Base-by-base conservation (phyloP, 1,140 invertebrate species). In the Antheraea mylitta region DNA sequence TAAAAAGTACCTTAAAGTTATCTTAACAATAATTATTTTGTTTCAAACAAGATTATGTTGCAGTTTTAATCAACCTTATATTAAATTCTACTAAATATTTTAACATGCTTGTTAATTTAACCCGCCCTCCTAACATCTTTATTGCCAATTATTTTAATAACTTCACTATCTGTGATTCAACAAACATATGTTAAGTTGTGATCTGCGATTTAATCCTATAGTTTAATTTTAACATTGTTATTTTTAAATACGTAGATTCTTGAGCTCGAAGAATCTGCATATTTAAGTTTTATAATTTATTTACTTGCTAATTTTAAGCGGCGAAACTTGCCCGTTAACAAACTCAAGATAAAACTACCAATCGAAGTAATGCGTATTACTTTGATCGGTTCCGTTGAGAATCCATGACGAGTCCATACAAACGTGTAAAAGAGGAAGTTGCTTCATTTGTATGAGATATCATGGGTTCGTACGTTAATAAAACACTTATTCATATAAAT, bases 131-230 rank as follows among this genome's bases (percentile, higher is more conserved):
- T 75, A 79, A 18, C 58, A 76, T 71, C 67, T 86, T 90, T 87
- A 89, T 88, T 87, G 85, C 85, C 86, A 87, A 84, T 85, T 84
- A 70, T 85, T 84, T 82, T 74, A 80, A 80, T 80, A 66, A 68
- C 64, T 60, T 82, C 77, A 71, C 72, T 73, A 3, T 82, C 79
- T 78, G 83, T 90, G 88, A 89, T 82, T 76, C 86, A 80, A 81
- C 85, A 80, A 89, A 91, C 86, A 90, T 73, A 77, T 88, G 82
- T 86, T 89, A 91, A 89, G 87, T 91, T 89, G 88, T 91, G 89
- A 91, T 87, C 77, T 86, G 88, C 89, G 85, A 89, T 86, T 86
- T 30, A 61, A 22, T 22, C 30, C 19, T 61, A 30, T 30, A 78
- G n/a, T 84, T 85, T 90, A 89, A 87, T 79, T 81, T 87, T 82